These are phyloP conservation scores for Cylindroiulus punctatus DNA, from an alignment of 2,888 invertebrate genomes.

Conservation along the genomic window DNA sequence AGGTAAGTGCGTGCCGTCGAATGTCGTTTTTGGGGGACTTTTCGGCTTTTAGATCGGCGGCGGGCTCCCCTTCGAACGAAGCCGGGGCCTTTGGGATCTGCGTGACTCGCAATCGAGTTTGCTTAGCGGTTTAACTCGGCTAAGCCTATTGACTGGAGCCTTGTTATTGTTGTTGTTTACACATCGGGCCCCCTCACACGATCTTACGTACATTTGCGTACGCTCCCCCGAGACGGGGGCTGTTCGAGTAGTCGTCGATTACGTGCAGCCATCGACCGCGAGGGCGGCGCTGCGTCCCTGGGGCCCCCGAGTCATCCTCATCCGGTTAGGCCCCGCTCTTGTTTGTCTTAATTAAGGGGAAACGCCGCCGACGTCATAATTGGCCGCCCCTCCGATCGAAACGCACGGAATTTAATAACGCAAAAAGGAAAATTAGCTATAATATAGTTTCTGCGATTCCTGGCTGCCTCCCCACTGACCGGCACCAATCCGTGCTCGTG, in stretches of 20 bases:
- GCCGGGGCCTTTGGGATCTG: conserved; percentile 7
- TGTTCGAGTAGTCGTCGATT: not conserved
- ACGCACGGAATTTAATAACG: not conserved
- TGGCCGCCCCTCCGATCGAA: not conserved
- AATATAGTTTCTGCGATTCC: not conserved
- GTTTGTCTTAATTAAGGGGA: conserved; percentile 16
- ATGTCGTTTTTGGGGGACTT: not conserved
- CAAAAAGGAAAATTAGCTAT: not conserved
- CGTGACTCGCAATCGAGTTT: not conserved
- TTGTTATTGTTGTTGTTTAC: conserved; percentile 42
- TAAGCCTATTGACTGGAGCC: conserved; percentile 16
- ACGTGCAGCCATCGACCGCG: not conserved
- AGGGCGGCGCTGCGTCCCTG: not conserved
- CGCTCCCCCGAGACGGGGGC: not conserved
- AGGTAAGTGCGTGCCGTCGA: not conserved
- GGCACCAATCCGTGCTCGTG: not conserved
- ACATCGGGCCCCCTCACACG: not conserved
- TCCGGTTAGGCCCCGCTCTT: not conserved
- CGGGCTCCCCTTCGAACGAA: not conserved
- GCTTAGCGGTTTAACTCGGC: not conserved
- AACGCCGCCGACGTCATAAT: conserved; percentile 8
- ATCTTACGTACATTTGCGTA: conserved; percentile 38
- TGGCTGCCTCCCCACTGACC: not conserved
- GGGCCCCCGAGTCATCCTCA: not conserved
- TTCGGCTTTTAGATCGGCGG: not conserved